A percentile compares a stretch with the other conserved stretches of the same genome.
Evolutionary conservation across 2,797 vertebrate species (phyloP).

Genomic region (Tokudaia tokunoshimensis): DNA sequence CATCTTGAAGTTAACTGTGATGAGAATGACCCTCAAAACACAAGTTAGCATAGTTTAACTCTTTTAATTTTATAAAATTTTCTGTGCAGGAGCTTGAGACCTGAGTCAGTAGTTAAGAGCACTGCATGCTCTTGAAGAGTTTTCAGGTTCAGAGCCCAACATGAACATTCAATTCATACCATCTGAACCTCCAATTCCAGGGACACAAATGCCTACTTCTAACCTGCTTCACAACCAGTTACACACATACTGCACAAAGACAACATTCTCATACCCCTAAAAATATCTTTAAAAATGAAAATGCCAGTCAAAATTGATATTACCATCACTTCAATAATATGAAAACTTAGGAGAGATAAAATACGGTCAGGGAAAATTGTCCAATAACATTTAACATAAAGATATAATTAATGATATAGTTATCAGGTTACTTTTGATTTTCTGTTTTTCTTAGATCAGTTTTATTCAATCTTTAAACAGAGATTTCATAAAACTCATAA

Average conservation of each 20-base stretch:
- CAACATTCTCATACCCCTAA: neutral
- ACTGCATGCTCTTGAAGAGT: neutral
- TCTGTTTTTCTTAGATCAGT: neutral
- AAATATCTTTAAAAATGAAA: neutral
- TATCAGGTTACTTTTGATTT: neutral
- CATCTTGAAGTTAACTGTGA: neutral
- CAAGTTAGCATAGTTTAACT: neutral
- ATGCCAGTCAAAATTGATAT: neutral
- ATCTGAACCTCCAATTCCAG: neutral
- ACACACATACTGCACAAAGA: neutral
- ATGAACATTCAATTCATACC: neutral
- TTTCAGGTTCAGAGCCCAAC: neutral
- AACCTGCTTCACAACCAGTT: neutral
- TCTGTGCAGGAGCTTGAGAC: neutral
- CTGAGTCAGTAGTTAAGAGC: neutral
- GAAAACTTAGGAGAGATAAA: neutral
- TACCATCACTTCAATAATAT: neutral
- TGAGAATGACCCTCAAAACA: neutral
- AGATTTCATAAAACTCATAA: neutral
- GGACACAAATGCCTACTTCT: too few relatives aligned
- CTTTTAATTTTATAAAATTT: neutral
- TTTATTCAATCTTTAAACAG: slow-evolving; percentile 17
- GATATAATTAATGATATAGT: neutral
- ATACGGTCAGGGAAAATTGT: neutral
- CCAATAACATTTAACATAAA: neutral